Evolutionary conservation across 35 echinoderm and acorn worm genomes (phyloP), one percentile per base, ranked within the genome.

Genomic region (Lytechinus pictus): DNA sequence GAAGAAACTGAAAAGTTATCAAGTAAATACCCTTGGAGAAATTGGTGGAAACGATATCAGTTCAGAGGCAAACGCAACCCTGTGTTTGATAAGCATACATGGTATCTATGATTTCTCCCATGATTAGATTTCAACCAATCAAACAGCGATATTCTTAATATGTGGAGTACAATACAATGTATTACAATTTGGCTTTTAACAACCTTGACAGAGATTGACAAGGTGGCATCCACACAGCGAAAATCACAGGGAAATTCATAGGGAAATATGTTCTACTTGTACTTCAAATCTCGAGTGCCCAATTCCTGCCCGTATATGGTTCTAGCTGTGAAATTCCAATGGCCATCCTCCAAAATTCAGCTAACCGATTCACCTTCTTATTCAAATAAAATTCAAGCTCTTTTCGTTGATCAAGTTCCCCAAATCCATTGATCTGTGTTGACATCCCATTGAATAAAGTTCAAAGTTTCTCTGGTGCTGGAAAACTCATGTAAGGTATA

Each of bases 271-370:
- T 19, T 79, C 7, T 71, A 21, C 33, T 24, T 71, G 61, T 44
- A 44, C 33, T 44, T 44, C 33, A 19, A 71, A 71, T 21, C 14
- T 71, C 14, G 5, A 71, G 12, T 71, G 2, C 55, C 55, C 55
- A 57, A 19, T 71, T 71, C n/a, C n/a, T 79, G 66, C 66, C 66
- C 66, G n/a, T n/a, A 79, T 79, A 24, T 79, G 66, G 66, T n/a
- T 79, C 66, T 24, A 24, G 66, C 66, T 79, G 66, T n/a, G n/a
- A 79, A 79, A 79, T 79, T 79, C 66, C 66, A 79, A 79, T 79
- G 19, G 19, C 7, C 19, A 79, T 79, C 66, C 4, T 79, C 66
- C 19, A 58, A 79, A n/a, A 79, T 79, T 79, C 66, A 24, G 66
- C 19, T 79, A 79, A 79, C 66, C 21, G 14, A 24, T 79, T 79